Evolutionary conservation across 2,797 vertebrate genomes (phyloP).

Genomic region (Rhynchotus rufescens): DNA sequence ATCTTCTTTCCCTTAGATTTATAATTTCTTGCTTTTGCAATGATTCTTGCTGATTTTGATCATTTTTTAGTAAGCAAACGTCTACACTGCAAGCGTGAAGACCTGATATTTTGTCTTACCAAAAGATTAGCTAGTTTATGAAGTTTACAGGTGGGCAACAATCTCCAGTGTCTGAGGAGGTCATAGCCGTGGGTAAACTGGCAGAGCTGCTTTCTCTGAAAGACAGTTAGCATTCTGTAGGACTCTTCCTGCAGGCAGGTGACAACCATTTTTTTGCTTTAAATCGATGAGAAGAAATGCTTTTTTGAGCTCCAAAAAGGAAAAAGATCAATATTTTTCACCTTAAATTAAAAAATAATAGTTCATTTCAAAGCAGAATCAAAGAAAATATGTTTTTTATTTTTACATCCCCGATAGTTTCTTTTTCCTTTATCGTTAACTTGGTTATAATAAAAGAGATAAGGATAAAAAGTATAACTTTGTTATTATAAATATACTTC

Average conservation of each 20-base stretch:
- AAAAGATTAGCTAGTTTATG: not conserved
- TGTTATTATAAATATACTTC: not conserved
- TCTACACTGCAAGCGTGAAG: not conserved
- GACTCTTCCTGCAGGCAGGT: not conserved
- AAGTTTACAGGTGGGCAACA: rapidly evolving
- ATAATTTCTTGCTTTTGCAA: rapidly evolving
- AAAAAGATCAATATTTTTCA: not conserved
- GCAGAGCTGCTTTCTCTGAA: not conserved
- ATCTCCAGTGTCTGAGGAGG: not conserved
- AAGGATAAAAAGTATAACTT: not conserved
- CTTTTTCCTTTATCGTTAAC: not conserved
- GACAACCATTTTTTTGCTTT: not conserved
- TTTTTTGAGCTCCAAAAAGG: not conserved
- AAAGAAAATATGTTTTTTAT: not conserved
- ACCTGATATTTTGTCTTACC: too few relatives aligned
- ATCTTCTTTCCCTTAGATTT: not conserved
- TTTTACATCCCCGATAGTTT: not conserved
- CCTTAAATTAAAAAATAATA: not conserved
- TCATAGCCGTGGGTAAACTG: not conserved
- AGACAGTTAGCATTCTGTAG: not conserved
- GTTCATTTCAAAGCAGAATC: not conserved
- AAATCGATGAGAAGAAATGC: not conserved
- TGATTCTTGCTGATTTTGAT: not conserved
- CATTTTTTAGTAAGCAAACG: not conserved
- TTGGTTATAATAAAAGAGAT: not conserved